phyloP scores from a whole-genome alignment of 2,797 vertebrate species.

The Taeniopygia guttata region DNA sequence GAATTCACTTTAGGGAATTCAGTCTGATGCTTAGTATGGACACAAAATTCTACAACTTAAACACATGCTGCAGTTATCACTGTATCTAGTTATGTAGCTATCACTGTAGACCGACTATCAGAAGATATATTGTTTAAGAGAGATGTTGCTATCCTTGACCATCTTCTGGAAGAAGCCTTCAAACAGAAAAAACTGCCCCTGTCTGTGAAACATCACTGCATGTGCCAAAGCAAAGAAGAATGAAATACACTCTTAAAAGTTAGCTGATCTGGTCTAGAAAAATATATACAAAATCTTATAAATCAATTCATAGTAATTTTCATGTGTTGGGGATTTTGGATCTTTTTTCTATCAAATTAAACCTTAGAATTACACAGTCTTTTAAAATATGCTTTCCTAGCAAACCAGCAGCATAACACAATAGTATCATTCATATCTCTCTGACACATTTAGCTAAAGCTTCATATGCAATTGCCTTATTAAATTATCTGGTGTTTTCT shows the following conservation, averaged over 20 bases:
- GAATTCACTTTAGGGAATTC: background rate
- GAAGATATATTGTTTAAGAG: background rate
- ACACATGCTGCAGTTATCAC: background rate
- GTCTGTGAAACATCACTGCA: background rate
- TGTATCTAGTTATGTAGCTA: background rate
- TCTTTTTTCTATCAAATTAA: background rate
- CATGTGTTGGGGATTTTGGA: background rate
- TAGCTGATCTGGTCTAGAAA: background rate
- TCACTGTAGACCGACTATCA: background rate
- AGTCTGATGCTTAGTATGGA: background rate
- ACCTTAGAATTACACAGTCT: background rate
- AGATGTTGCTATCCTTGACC: background rate
- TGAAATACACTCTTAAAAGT: background rate
- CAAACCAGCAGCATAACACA: conserved; percentile 4
- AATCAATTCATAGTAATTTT: background rate
- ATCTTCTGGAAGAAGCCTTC: background rate
- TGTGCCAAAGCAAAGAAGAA: background rate
- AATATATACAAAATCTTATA: background rate
- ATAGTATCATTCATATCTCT: conserved; percentile 19
- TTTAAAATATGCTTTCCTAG: background rate
- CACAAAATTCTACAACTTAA: background rate
- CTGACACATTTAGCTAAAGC: background rate
- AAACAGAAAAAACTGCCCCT: background rate
- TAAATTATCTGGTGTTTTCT: conserved; percentile 52
- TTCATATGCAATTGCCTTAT: conserved; percentile 4